Conservation (phyloP, 2,113 vertebrate species). For the Girardinichthys multiradiatus region DNA sequence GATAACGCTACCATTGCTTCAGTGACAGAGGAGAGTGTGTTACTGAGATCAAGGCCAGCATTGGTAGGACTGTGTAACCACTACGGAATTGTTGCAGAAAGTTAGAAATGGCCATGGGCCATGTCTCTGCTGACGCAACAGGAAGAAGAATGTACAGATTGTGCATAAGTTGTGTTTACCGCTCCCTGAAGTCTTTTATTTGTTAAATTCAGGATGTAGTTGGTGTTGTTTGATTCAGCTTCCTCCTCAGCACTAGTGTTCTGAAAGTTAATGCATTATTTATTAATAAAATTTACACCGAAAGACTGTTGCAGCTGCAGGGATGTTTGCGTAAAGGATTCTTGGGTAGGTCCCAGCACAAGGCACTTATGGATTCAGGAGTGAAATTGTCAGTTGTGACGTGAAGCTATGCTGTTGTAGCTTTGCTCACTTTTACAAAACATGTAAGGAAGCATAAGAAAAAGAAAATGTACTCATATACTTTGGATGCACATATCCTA, state of each 20-base stretch:
- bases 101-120: slow-evolving; percentile 13
- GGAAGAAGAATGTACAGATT: slow-evolving; percentile 22
- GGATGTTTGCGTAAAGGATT: slow-evolving; percentile 10
- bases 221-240: slow-evolving; percentile 23
- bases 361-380: slow-evolving; percentile 3
- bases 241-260: background rate
- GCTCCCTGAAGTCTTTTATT: slow-evolving; percentile 24
- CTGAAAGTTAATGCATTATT: slow-evolving; percentile 7
- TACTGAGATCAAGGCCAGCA: slow-evolving; percentile 18
- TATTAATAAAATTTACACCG: slow-evolving; percentile 18
- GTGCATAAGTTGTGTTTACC: slow-evolving; percentile 22
- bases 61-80: slow-evolving; percentile 17
- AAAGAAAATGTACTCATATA: background rate
- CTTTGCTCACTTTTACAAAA: slow-evolving; percentile 19
- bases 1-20: background rate
- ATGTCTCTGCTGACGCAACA: slow-evolving; percentile 36
- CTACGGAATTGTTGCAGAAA: slow-evolving; percentile 26
- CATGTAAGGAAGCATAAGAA: background rate
- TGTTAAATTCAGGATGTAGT: slow-evolving; percentile 6
- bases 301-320: slow-evolving; percentile 23
- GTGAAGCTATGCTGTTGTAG: background rate
- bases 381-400: slow-evolving; percentile 23
- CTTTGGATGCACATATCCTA: background rate
- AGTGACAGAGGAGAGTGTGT: background rate
- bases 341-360: slow-evolving; percentile 5